Evolutionary conservation across 2,888 invertebrate genomes (phyloP).

Genomic region (Ferdinandea cuprea): DNA sequence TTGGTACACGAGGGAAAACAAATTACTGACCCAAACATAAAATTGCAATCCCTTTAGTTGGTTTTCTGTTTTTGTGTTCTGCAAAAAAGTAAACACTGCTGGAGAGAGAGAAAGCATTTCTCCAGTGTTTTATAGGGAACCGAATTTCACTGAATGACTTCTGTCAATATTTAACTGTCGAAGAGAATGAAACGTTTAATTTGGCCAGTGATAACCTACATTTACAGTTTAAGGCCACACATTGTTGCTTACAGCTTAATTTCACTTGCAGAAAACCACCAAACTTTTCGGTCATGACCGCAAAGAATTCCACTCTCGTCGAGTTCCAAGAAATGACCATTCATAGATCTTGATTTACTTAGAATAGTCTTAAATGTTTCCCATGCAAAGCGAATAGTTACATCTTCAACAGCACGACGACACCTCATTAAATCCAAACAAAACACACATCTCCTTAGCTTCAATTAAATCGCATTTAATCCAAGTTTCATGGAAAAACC

Average conservation of each 20-base stretch:
- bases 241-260: too few species aligned
- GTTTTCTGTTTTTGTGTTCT: too few species aligned
- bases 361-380: slow-evolving; percentile 38
- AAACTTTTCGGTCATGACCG: neutral
- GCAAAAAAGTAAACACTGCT: neutral
- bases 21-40: neutral
- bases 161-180: too few species aligned
- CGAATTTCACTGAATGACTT: too few species aligned
- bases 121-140: too few species aligned
- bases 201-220: too few species aligned
- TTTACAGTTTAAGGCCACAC: neutral
- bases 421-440: slow-evolving; percentile 64
- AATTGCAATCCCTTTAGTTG: too few species aligned
- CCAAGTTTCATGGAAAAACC: slow-evolving; percentile 59
- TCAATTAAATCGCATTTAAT: slow-evolving; percentile 71
- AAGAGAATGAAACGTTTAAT: too few species aligned
- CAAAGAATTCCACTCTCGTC: neutral
- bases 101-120: too few species aligned
- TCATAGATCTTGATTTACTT: neutral
- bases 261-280: neutral
- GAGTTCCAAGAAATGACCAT: slow-evolving; percentile 10
- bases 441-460: slow-evolving; percentile 52
- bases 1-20: slow-evolving; percentile 1
- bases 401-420: slow-evolving; percentile 42
- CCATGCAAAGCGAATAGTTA: slow-evolving; percentile 48